Conservation (phyloP, 2,888 invertebrate species). For the Himalopsyche anomala region DNA sequence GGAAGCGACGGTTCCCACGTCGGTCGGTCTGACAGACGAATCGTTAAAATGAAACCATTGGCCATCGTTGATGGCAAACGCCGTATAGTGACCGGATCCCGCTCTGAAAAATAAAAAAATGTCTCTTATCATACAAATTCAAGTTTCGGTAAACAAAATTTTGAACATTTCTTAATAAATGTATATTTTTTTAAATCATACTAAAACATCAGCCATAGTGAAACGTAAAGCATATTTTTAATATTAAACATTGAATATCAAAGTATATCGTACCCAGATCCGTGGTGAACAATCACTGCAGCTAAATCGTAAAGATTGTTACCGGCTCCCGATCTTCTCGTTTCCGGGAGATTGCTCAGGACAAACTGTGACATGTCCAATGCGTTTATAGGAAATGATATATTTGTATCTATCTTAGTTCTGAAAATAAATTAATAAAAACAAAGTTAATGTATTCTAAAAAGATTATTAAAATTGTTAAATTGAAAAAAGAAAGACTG, state of each 20-base stretch:
- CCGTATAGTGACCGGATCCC: constrained; percentile 90
- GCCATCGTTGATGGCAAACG: constrained; percentile 87
- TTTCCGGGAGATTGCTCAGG: constrained; percentile 81
- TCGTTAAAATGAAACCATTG: constrained; percentile 93
- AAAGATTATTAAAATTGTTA: background rate
- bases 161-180: background rate
- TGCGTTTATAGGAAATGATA: constrained; percentile 85
- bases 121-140: background rate
- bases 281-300: constrained; percentile 89
- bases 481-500: no score
- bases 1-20: constrained; percentile 81
- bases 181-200: no score
- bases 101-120: constrained; percentile 75
- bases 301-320: constrained; percentile 86
- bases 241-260: no score
- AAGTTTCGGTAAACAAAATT: background rate
- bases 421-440: constrained; percentile 67
- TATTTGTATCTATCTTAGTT: constrained; percentile 86
- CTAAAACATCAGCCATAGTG: no score
- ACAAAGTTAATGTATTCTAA: no score
- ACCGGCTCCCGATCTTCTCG: constrained; percentile 79
- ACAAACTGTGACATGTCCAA: constrained; percentile 88
- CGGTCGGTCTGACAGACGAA: constrained; percentile 85
- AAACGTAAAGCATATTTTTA: background rate
- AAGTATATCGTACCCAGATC: constrained; percentile 81